Evolutionary conservation across 2,888 invertebrate species (phyloP), one percentile per base, ranked within the genome.

Genomic region (Brassicogethes aeneus): DNA sequence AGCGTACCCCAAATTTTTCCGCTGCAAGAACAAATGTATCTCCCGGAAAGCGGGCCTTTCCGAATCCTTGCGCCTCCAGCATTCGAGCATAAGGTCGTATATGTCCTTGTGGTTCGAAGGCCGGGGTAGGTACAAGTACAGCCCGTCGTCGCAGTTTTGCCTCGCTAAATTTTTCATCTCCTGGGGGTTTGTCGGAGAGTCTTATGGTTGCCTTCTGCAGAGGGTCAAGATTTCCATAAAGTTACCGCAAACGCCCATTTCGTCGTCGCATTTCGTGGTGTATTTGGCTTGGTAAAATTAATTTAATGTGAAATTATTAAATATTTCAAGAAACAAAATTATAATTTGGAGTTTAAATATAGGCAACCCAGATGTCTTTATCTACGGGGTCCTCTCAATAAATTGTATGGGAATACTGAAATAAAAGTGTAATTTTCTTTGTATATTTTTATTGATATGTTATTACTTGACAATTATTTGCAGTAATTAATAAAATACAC

Each of bases 241-340:
- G 36, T 92, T 70, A 0, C 88, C 87, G 14, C 92, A 86, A 0
- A 83, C 92, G 66, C 89, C 92, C 10, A 90, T 79, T 91, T 92
- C 93, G 1, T 90, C 88, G 65, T 93, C 92, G 59, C 85, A 87
- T 67, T 88, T 87, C 43, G 88, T 88, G 39, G 91, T 87, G 67
- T 91, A 91, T 57, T 84, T 82, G 14, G 85, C 88, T 59, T 79
- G 65, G 49, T 86, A 76, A n/a, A n/a, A n/a, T n/a, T n/a, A n/a
- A n/a, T n/a, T n/a, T n/a, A n/a, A n/a, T n/a, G n/a, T n/a, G n/a
- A n/a, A n/a, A n/a, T n/a, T n/a, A n/a, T n/a, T n/a, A n/a, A n/a
- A n/a, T n/a, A n/a, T n/a, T n/a, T n/a, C n/a, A n/a, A n/a, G n/a
- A n/a, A n/a, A n/a, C n/a, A n/a, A n/a, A n/a, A n/a, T n/a, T n/a